Percentiles rank a stretch among this genome's conserved stretches.
Conservation (phyloP, 2,113 vertebrate genomes). For the Rafetus swinhoei region DNA sequence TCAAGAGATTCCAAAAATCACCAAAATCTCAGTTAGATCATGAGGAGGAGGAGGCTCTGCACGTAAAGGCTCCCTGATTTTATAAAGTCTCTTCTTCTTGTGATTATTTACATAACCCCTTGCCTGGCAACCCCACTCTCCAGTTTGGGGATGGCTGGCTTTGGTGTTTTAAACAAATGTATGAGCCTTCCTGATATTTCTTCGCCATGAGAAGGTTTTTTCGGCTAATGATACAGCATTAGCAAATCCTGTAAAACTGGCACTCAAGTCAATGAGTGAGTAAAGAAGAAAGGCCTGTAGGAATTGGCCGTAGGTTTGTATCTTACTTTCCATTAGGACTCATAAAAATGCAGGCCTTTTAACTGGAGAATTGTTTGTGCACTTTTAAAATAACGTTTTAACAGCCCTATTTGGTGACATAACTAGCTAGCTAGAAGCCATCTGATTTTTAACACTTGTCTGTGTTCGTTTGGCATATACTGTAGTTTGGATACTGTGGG, state of each 20-base stretch:
- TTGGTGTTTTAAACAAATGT: neutral
- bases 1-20: neutral
- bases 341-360: rapidly evolving
- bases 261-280: neutral
- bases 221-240: neutral
- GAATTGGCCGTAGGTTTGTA: neutral
- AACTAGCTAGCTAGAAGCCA: neutral
- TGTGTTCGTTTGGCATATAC: neutral
- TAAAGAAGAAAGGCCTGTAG: neutral
- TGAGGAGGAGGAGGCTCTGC: neutral
- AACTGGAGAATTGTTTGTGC: rapidly evolving
- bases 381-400: rapidly evolving
- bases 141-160: neutral
- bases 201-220: rapidly evolving
- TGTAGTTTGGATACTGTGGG: no score
- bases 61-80: neutral
- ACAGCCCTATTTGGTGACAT: neutral
- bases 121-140: rapidly evolving
- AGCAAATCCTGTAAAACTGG: neutral
- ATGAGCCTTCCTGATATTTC: rapidly evolving
- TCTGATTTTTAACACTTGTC: neutral
- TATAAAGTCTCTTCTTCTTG: rapidly evolving
- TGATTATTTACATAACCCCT: no score
- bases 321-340: rapidly evolving
- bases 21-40: neutral